phyloP scores from a whole-genome alignment of 2,113 vertebrate genomes.

The Eudyptes chrysolophus region DNA sequence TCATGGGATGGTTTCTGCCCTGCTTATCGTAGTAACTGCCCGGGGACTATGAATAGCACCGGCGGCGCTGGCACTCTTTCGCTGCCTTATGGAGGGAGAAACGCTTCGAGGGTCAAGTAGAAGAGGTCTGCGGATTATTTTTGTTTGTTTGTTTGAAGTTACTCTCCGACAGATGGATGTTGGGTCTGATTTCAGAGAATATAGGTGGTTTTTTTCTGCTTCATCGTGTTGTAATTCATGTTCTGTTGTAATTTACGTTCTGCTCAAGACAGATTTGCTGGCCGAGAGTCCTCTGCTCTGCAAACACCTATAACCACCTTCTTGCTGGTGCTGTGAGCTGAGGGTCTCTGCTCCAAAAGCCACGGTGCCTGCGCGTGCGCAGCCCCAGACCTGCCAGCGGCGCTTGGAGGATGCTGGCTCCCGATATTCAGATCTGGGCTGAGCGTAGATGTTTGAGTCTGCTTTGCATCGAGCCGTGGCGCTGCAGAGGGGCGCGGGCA shows the following conservation, averaged over 20 bases:
- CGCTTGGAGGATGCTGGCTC: background rate
- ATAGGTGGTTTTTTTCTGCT: background rate
- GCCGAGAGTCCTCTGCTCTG: background rate
- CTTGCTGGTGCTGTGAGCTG: background rate
- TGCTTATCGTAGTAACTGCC: background rate
- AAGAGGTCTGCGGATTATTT: background rate
- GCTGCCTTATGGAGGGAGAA: background rate
- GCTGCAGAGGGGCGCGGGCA: fast-evolving
- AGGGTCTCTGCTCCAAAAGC: background rate
- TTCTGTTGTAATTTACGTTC: background rate
- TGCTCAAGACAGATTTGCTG: background rate
- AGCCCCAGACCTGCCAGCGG: background rate
- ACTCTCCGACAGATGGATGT: background rate
- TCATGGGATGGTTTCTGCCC: background rate
- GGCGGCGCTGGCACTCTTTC: fast-evolving
- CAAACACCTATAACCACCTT: fast-evolving
- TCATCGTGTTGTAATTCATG: background rate
- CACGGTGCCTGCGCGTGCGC: fast-evolving
- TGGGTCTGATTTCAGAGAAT: background rate
- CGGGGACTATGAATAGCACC: background rate
- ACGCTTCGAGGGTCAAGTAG: background rate
- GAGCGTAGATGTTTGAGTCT: background rate
- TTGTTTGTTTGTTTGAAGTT: background rate
- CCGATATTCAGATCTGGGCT: background rate
- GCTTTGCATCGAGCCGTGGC: background rate